Percentiles rank a stretch among this genome's conserved stretches.
phyloP scores from a whole-genome alignment of 2,888 invertebrate genomes.

The Balanococcus diminutus region DNA sequence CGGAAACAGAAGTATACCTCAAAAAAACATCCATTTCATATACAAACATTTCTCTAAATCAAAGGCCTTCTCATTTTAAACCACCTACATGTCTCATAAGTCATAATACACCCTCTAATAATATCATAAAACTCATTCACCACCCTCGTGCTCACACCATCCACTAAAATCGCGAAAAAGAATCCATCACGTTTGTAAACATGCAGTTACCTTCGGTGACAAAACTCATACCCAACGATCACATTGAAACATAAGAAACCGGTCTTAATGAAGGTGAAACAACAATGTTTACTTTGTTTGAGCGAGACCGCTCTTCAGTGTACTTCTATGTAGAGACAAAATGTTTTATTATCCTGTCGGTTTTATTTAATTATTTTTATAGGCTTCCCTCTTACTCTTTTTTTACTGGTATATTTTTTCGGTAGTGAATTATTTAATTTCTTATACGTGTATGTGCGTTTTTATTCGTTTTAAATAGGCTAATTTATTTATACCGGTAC shows the following conservation, averaged over 20 bases:
- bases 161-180: background rate
- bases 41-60: too few relatives aligned
- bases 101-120: too few relatives aligned
- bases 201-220: constrained; percentile 13
- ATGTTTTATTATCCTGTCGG: constrained; percentile 29
- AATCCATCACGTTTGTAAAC: background rate
- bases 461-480: constrained; percentile 23
- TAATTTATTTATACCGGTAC: background rate
- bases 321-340: constrained; percentile 33
- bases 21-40: too few relatives aligned
- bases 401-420: too few relatives aligned
- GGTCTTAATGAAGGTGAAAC: constrained; percentile 28
- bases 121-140: background rate
- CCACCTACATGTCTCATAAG: background rate
- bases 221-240: background rate
- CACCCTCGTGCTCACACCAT: too few relatives aligned
- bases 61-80: too few relatives aligned
- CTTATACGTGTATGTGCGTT: too few relatives aligned
- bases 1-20: background rate
- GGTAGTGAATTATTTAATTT: constrained; percentile 28
- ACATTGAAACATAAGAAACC: background rate
- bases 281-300: constrained; percentile 36
- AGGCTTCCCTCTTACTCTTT: background rate
- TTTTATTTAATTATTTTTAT: constrained; percentile 30
- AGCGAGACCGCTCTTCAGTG: background rate